Evolutionary conservation across 2,888 invertebrate genomes (phyloP), one percentile per base, ranked within the genome.

Genomic region (Malthinus flaveolus): DNA sequence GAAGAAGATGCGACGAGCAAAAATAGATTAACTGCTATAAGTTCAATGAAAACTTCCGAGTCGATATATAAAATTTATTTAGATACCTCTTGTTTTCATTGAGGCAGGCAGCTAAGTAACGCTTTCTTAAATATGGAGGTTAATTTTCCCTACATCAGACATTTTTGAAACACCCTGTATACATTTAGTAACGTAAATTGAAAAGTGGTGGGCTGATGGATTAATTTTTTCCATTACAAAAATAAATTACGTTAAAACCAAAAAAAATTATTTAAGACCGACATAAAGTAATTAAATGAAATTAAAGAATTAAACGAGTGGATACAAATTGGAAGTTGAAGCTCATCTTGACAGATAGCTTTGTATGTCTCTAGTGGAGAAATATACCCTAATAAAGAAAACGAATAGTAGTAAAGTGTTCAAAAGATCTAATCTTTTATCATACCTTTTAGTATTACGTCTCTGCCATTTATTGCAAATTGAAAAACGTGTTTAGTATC

Each of bases 331-430:
- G 50, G 47, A 23, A 42, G 34, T 47, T 32, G 37, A 50, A 59
- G 48, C 50, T 60, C 55, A 60, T 60, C 59, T 51, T 60, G 59
- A 60, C 44, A 49, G 59, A 60, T 60, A 48, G 51, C 56, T 15
- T 42, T 59, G 54, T 55, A 37, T 35, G 50, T 35, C 47, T 53
- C 33, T 54, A 44, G 54, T 46, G 50, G 59, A 59, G 55, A 59
- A 54, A 55, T 59, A 59, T 55, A 49, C 54, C 59, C 47, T 55
- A 59, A 59, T 59, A 54, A 59, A 59, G 50, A 45, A 59, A 50
- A 56, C 47, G 39, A 49, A 55, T 55, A 55, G 55, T 55, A 31
- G 45, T 46, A 31, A 12, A 46, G 36, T 48, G 47, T 35, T 37
- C 47, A 37, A 47, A 31, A 46, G 23, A 54, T 33, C 54, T 48